Evolutionary conservation across 2,888 invertebrate species (phyloP).

Genomic region (Entomobrya multifasciata): DNA sequence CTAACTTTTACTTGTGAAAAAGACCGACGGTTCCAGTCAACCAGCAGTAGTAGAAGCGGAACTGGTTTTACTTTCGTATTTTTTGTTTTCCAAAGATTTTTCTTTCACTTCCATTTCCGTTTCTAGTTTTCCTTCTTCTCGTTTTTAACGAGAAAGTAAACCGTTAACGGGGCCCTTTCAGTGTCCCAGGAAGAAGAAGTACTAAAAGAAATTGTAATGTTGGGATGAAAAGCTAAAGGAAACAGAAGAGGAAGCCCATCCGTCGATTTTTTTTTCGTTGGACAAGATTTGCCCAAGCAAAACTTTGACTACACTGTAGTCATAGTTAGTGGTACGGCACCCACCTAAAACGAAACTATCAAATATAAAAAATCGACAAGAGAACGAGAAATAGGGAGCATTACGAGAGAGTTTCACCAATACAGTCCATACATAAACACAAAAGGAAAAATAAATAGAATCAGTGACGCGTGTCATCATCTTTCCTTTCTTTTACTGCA

Average conservation of each 20-base stretch:
- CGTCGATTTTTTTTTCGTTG: too few species aligned
- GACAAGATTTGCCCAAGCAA: constrained; percentile 49
- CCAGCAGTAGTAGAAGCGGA: not conserved
- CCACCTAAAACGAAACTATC: constrained; percentile 14
- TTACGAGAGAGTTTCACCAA: constrained; percentile 37
- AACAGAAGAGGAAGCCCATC: constrained; percentile 50
- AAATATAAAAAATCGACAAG: not conserved
- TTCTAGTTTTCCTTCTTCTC: not conserved
- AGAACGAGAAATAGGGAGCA: not conserved
- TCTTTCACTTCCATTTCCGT: constrained; percentile 34
- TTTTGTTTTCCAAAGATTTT: constrained; percentile 51
- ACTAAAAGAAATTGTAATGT: constrained; percentile 20
- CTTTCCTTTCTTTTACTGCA: constrained; percentile 24
- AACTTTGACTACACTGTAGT: constrained; percentile 41
- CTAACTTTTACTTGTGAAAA: too few species aligned
- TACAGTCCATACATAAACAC: constrained; percentile 39
- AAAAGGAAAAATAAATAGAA: constrained; percentile 64
- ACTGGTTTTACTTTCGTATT: constrained; percentile 14
- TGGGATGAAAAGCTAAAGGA: constrained; percentile 26
- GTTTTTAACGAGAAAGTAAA: constrained; percentile 20
- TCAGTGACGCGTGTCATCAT: constrained; percentile 68
- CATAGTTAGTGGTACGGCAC: not conserved
- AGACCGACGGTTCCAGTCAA: too few species aligned
- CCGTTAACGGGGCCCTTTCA: not conserved
- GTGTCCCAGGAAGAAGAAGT: constrained; percentile 6